Evolutionary conservation across 2,113 vertebrate species (phyloP).

Genomic region (Barbus barbus): DNA sequence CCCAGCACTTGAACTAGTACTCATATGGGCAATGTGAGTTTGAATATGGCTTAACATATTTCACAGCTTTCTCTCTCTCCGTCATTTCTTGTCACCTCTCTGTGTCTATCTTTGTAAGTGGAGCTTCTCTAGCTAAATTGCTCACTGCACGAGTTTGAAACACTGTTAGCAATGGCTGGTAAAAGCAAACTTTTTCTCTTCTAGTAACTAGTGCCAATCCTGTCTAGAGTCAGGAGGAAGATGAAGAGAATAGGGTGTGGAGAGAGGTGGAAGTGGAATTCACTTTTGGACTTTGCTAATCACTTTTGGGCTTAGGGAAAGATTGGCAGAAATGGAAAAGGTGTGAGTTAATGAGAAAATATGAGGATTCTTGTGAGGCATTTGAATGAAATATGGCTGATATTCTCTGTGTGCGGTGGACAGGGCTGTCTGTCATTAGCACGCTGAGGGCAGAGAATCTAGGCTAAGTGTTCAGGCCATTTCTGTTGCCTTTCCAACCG

Average conservation of each 20-base stretch:
- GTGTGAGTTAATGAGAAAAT: too few relatives aligned
- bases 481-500: constrained; percentile 75
- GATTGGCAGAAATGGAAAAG: constrained; percentile 24
- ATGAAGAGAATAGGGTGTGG: neutral
- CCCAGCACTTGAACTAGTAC: neutral
- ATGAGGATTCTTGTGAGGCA: constrained; percentile 15
- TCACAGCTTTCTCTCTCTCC: neutral
- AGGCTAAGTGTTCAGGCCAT: constrained; percentile 76
- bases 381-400: constrained; percentile 35
- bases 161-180: too few relatives aligned
- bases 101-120: neutral
- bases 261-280: constrained; percentile 6
- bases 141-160: neutral
- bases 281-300: constrained; percentile 33
- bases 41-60: neutral
- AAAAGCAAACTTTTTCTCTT: constrained; percentile 9
- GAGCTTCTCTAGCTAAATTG: neutral
- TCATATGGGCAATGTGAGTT: neutral
- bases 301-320: constrained; percentile 19
- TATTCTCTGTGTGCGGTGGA: constrained; percentile 71
- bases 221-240: constrained; percentile 1
- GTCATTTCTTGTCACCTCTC: neutral
- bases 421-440: constrained; percentile 75
- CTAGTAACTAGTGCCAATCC: neutral
- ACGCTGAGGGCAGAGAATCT: constrained; percentile 68